A percentile compares a stretch with the other conserved stretches of the same genome.
Evolutionary conservation across 2,113 vertebrate genomes (phyloP).

Genomic region (Rhinoptilus africanus): DNA sequence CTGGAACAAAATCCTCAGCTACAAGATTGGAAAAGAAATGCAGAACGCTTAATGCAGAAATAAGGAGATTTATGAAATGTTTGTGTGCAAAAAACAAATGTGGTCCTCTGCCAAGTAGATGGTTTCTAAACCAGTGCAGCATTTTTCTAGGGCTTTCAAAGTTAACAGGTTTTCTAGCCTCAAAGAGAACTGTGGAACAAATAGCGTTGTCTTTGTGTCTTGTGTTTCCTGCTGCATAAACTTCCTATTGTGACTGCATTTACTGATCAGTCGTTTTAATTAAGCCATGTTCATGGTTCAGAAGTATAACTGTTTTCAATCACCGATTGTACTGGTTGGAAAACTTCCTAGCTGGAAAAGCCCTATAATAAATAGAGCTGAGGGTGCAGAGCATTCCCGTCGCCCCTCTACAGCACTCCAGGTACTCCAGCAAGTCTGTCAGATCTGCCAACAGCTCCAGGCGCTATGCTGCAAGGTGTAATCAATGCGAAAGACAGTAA

Average conservation of each 20-base stretch:
- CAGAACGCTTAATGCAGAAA: constrained; percentile 81
- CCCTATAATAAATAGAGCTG: constrained; percentile 13
- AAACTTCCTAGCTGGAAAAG: constrained; percentile 70
- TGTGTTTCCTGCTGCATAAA: constrained; percentile 66
- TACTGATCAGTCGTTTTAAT: constrained; percentile 52
- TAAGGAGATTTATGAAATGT: constrained; percentile 1
- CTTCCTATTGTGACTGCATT: constrained; percentile 61
- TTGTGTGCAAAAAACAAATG: constrained; percentile 54
- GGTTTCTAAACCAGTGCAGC: constrained; percentile 75
- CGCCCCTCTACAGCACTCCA: constrained; percentile 30
- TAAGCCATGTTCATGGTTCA: constrained; percentile 34
- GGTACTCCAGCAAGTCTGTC: constrained; percentile 46
- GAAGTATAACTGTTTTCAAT: constrained; percentile 19
- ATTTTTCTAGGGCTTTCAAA: constrained; percentile 78
- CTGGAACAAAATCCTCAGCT: constrained; percentile 99
- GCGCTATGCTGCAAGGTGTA: background rate
- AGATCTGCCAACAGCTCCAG: constrained; percentile 37
- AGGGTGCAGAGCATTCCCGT: constrained; percentile 13
- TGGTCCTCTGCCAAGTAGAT: constrained; percentile 74
- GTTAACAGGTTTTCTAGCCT: constrained; percentile 77
- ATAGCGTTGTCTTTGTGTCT: constrained; percentile 68
- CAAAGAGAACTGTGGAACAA: constrained; percentile 67
- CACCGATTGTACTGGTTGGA: constrained; percentile 56
- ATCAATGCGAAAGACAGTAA: background rate
- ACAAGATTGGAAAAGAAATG: constrained; percentile 99